phyloP scores from a whole-genome alignment of 1,140 invertebrate species.

The Andricus grossulariae region DNA sequence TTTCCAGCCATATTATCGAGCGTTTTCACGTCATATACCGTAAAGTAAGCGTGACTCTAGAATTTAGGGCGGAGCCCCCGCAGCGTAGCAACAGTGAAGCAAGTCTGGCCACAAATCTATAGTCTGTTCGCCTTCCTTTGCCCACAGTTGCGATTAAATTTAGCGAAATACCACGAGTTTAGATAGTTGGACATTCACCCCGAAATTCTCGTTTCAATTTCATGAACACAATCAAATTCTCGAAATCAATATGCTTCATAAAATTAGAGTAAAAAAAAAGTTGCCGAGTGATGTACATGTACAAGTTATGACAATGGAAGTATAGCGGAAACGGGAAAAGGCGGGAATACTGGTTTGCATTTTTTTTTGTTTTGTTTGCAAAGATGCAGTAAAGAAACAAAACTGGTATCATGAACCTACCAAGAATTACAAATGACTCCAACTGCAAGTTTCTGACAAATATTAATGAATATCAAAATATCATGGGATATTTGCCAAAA shows the following conservation, averaged over 20 bases:
- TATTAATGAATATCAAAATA: no score
- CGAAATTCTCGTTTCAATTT: background rate
- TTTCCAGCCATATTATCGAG: conserved; percentile 18
- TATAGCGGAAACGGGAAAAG: background rate
- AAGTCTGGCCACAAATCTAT: conserved; percentile 32
- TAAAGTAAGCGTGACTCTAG: conserved; percentile 38
- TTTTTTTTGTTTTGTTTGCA: background rate
- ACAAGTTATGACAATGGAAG: background rate
- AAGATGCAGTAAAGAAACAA: no score
- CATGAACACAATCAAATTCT: background rate
- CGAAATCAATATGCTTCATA: no score
- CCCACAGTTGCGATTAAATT: conserved; percentile 31
- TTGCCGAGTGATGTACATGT: background rate
- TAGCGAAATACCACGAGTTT: conserved; percentile 1
- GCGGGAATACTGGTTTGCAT: background rate
- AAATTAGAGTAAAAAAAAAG: background rate
- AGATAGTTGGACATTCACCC: conserved; percentile 6
- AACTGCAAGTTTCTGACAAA: no score
- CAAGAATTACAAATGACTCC: no score
- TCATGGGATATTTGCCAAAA: no score
- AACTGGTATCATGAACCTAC: no score
- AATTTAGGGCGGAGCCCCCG: conserved; percentile 51
- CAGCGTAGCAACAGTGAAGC: conserved; percentile 46
- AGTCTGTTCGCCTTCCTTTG: conserved; percentile 31
- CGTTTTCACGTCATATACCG: conserved; percentile 24